Percentiles rank a stretch among this genome's conserved stretches.
Evolutionary conservation across 2,888 invertebrate species (phyloP).

Genomic region (Tridacna crocea): DNA sequence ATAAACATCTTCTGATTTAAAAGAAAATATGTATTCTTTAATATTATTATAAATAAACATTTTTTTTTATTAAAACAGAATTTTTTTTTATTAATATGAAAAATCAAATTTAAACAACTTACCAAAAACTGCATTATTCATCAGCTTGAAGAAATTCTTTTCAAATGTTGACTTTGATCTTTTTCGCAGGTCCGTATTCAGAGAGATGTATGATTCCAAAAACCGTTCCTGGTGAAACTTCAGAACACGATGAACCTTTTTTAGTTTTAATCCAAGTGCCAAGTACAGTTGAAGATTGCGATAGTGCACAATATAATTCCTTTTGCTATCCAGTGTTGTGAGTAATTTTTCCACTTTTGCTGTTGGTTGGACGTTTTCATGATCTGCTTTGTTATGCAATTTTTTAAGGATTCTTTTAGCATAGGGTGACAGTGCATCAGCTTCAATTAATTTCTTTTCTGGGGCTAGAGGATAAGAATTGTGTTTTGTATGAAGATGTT

Average conservation of each 20-base stretch:
- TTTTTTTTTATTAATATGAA: too few relatives aligned
- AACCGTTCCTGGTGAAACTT: conserved; percentile 75
- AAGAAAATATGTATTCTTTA: too few relatives aligned
- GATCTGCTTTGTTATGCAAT: conserved; percentile 15
- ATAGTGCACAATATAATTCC: conserved; percentile 69
- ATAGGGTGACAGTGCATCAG: conserved; percentile 17
- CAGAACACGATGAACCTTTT: conserved; percentile 73
- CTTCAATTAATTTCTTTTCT: conserved; percentile 13
- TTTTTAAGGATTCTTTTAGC: conserved; percentile 12
- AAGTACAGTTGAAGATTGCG: conserved; percentile 76
- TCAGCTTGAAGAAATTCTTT: neutral
- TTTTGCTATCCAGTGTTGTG: conserved; percentile 11
- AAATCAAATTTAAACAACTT: neutral
- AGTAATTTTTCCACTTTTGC: conserved; percentile 26
- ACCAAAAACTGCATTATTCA: conserved; percentile 10
- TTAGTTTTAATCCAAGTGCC: conserved; percentile 63
- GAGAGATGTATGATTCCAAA: conserved; percentile 78
- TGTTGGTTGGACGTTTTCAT: neutral
- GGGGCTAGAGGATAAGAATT: conserved; percentile 34
- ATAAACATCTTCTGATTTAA: too few relatives aligned
- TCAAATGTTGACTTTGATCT: conserved; percentile 6
- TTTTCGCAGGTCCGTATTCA: conserved; percentile 1
- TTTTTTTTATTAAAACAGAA: too few relatives aligned
- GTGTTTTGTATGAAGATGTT: conserved; percentile 25
- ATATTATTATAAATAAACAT: too few relatives aligned